Evolutionary conservation across 2,888 invertebrate species (phyloP), one percentile per base, ranked within the genome.

Genomic region (Reticulitermes lucifugus): DNA sequence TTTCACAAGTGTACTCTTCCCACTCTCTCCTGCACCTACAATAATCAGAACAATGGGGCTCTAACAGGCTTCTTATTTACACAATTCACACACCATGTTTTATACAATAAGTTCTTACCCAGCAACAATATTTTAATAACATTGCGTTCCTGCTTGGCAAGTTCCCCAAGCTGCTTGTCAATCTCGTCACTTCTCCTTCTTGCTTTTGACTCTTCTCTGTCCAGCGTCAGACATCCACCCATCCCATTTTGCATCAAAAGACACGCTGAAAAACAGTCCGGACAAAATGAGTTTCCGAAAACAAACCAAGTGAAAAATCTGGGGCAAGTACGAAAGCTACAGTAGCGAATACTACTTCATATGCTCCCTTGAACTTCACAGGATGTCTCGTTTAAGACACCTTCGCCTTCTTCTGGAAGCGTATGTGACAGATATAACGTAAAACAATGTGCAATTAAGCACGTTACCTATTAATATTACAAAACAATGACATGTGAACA

Each of bases 1-100:
- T 89, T 94, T 94, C 9, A 94, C 94, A 86, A 94, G 89, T 35
- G 94, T 94, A 89, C 94, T 94, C 90, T 94, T 94, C 7, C 94
- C 94, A 90, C 94, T 94, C 89, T 94, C 94, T 18, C 94, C 94
- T 86, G 94, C 94, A 84, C 94, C 94, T 93, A 87, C 77, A 85
- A 83, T 0, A 35, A 35, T 35, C 29, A 35, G n/a, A 9, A 29
- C 21, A 65, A 7, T 65, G 65, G 25, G 5, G 55, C 18, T 55
- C 55, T 55, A 25, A 25, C n/a, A n/a, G 25, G 9, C 65, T 7
- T 65, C 9, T 65, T 65, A 25, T 65, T 65, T 25, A 12, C 25
- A 65, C 25, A 65, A 12, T 6, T 65, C 81, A 70, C 21, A 4
- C n/a, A 79, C 5, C 59, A 80, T 41, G 35, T 65, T n/a, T 25